Evolutionary conservation across 2,113 vertebrate genomes (phyloP).

Genomic region (Numenius arquata): DNA sequence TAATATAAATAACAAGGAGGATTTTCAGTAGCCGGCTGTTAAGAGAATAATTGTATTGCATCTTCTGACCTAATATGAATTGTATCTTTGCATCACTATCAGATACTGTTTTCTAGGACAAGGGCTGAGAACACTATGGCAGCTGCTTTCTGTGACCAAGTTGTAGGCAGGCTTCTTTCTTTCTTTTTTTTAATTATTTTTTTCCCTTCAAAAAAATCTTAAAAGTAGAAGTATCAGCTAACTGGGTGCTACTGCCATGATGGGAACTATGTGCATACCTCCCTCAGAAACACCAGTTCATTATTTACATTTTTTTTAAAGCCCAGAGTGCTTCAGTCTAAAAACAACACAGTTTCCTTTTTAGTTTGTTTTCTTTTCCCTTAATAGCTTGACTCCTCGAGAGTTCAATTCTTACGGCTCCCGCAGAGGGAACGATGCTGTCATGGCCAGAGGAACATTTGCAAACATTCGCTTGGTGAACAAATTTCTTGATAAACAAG

Average conservation of each 20-base stretch:
- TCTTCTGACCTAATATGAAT: neutral
- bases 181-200: neutral
- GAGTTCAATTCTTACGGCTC: constrained; percentile 98
- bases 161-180: neutral
- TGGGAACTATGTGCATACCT: neutral
- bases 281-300: neutral
- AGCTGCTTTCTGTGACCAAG: neutral
- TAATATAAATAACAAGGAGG: neutral
- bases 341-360: neutral
- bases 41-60: neutral
- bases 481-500: constrained; percentile 93
- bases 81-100: neutral
- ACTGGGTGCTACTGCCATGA: neutral
- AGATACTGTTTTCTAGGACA: neutral
- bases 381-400: constrained; percentile 82
- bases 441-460: constrained; percentile 96
- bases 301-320: neutral
- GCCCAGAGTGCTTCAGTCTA: neutral
- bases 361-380: neutral
- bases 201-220: neutral
- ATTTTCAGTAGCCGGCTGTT: neutral
- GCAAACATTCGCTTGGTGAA: constrained; percentile 97
- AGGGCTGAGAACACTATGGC: neutral
- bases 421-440: constrained; percentile 92
- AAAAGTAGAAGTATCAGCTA: neutral